Percentiles rank a stretch among this genome's conserved stretches.
Conservation (phyloP, 2,888 invertebrate genomes). For the Rhorus exstirpatorius region DNA sequence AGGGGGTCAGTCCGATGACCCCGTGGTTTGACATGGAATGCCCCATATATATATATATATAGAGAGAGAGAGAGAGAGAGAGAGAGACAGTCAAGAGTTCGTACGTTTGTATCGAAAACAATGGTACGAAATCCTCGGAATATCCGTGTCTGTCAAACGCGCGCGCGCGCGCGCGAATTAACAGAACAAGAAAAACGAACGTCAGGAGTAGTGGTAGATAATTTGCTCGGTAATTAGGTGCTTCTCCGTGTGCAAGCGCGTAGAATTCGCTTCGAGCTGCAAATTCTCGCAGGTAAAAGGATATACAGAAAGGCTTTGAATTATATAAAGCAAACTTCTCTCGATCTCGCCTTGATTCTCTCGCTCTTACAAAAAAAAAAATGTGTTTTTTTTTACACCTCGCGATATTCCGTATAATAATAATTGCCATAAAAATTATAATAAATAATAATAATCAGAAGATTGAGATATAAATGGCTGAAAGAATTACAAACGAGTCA, state of each 20-base stretch:
- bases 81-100: conserved; percentile 17
- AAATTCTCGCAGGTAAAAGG: conserved; percentile 43
- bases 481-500: neutral
- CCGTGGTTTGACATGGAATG: too few relatives aligned
- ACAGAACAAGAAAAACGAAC: neutral
- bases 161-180: neutral
- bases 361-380: neutral
- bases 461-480: neutral
- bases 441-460: neutral
- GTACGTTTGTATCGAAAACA: neutral
- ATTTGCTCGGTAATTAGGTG: conserved; percentile 51
- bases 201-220: neutral
- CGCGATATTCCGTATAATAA: neutral
- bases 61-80: too few relatives aligned
- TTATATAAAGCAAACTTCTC: conserved; percentile 24
- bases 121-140: conserved; percentile 23
- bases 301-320: conserved; percentile 19
- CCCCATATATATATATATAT: too few relatives aligned
- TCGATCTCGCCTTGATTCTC: conserved; percentile 19
- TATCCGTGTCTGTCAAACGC: conserved; percentile 6
- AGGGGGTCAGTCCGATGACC: too few relatives aligned
- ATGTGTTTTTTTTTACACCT: neutral
- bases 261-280: conserved; percentile 28
- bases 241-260: conserved; percentile 10
- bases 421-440: neutral